Evolutionary conservation across 1,140 invertebrate species (phyloP).

Genomic region (Zaprionus inermis): DNA sequence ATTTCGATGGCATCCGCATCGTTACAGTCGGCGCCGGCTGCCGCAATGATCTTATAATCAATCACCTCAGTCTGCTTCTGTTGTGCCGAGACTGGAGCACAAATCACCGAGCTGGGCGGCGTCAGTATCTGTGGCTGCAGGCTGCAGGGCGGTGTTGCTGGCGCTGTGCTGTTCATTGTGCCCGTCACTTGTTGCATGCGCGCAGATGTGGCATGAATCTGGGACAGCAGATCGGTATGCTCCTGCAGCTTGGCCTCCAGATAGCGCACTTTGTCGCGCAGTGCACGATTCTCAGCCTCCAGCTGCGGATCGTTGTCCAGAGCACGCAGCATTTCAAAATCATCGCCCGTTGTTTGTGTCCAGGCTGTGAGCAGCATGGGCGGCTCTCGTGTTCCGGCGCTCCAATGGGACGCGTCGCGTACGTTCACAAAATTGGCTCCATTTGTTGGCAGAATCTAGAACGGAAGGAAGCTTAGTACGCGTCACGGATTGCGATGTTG

Average conservation of each 20-base stretch:
- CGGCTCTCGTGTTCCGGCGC: constrained; percentile 15
- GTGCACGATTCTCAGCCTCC: constrained; percentile 52
- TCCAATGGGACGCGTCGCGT: constrained; percentile 24
- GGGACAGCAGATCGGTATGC: constrained; percentile 68
- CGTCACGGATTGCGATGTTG: neutral
- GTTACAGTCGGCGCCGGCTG: constrained; percentile 27
- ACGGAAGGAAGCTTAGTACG: neutral
- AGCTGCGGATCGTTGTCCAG: constrained; percentile 31
- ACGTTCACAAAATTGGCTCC: constrained; percentile 31
- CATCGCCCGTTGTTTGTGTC: constrained; percentile 67
- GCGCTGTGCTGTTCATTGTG: constrained; percentile 3
- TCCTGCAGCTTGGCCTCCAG: constrained; percentile 65
- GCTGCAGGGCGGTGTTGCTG: constrained; percentile 37
- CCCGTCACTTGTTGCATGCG: constrained; percentile 54
- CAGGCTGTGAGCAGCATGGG: constrained; percentile 67
- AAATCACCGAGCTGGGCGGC: constrained; percentile 64
- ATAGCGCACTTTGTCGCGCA: constrained; percentile 68
- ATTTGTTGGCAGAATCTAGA: constrained; percentile 38
- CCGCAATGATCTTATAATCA: constrained; percentile 74
- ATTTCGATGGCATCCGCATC: constrained; percentile 74
- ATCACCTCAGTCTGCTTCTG: constrained; percentile 33
- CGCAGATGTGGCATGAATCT: constrained; percentile 65
- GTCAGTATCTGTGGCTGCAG: constrained; percentile 58
- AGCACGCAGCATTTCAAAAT: constrained; percentile 55
- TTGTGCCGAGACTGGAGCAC: constrained; percentile 31